Conservation (phyloP, 64 coral and sea anemone genomes). For the Acropora tenuis region DNA sequence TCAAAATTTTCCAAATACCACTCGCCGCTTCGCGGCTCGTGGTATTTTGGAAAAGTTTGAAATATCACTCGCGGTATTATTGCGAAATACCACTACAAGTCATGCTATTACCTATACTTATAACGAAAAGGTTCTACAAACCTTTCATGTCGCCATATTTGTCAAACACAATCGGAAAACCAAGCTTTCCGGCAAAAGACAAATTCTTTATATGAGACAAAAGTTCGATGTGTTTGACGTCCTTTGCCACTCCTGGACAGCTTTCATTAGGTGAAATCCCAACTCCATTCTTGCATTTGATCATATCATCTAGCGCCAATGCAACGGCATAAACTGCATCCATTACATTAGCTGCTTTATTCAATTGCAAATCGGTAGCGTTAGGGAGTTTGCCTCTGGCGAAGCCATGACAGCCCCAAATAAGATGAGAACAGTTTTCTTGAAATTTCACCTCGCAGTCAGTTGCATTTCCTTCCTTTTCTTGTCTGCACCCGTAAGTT, state of each 20-base stretch:
- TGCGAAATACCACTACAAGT: too few relatives aligned
- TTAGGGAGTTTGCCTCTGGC: slow-evolving; percentile 21
- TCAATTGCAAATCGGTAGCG: slow-evolving; percentile 61
- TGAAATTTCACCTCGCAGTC: neutral
- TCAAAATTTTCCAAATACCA: too few relatives aligned
- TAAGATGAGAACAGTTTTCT: neutral
- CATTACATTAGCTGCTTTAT: slow-evolving; percentile 95
- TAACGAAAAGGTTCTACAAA: slow-evolving; percentile 3
- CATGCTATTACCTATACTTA: too few relatives aligned
- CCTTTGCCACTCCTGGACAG: slow-evolving; percentile 44
- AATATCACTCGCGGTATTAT: too few relatives aligned
- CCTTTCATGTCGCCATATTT: slow-evolving; percentile 89
- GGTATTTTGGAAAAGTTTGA: too few relatives aligned
- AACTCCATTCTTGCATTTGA: slow-evolving; percentile 57
- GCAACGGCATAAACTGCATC: slow-evolving; percentile 92
- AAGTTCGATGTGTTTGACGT: slow-evolving; percentile 51
- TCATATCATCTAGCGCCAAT: slow-evolving; percentile 66
- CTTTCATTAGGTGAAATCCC: slow-evolving; percentile 38
- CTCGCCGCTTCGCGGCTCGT: too few relatives aligned
- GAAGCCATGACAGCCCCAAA: slow-evolving; percentile 17
- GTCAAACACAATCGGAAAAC: slow-evolving; percentile 84
- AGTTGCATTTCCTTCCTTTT: neutral
- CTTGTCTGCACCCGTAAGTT: slow-evolving; percentile 54
- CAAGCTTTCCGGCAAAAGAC: slow-evolving; percentile 70
- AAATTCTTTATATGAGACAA: slow-evolving; percentile 69